Evolutionary conservation across 2,888 invertebrate species (phyloP), one percentile per base, ranked within the genome.

Genomic region (Drosophila nr. medialis): DNA sequence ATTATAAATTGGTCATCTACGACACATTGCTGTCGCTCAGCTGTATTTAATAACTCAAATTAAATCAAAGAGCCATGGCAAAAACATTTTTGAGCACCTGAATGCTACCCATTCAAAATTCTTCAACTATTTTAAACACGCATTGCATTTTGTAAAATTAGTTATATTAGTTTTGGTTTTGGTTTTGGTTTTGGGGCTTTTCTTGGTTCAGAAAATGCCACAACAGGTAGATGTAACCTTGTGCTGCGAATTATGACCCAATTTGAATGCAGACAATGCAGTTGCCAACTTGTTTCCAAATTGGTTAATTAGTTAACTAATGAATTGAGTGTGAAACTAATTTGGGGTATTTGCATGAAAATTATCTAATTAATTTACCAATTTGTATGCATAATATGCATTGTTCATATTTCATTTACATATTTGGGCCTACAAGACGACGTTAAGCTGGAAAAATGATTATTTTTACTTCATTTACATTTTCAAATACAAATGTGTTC

Each of bases 261-360:
- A 67, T 68, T 75, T 71, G 11, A 29, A 40, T 63, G 64, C 32
- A 56, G 29, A 18, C 18, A 50, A 55, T 51, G 55, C 21, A 21
- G 24, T 24, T 29, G 21, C 27, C 29, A 68, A 72, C 80, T 61
- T 49, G 80, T 75, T 80, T 68, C 36, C 15, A 21, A 48, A 45
- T 71, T 60, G 36, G 34, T 42, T 73, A 71, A 65, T 78, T 65
- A 81, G 59, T 51, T 71, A 64, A 50, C 58, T 64, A 71, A 72
- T 62, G 59, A 78, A 82, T 78, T 64, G 49, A 60, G 79, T 78
- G 80, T 69, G 71, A 42, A 71, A 75, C 56, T 62, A 56, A 66
- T 69, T 78, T 40, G 27, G 50, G 50, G 18, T 50, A 64, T 80
- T 67, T 53, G 55, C 76, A 67, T 77, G 24, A 49, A 62, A 64